phyloP scores from a whole-genome alignment of 1,140 invertebrate species.

The Drosophila parabipectinata region DNA sequence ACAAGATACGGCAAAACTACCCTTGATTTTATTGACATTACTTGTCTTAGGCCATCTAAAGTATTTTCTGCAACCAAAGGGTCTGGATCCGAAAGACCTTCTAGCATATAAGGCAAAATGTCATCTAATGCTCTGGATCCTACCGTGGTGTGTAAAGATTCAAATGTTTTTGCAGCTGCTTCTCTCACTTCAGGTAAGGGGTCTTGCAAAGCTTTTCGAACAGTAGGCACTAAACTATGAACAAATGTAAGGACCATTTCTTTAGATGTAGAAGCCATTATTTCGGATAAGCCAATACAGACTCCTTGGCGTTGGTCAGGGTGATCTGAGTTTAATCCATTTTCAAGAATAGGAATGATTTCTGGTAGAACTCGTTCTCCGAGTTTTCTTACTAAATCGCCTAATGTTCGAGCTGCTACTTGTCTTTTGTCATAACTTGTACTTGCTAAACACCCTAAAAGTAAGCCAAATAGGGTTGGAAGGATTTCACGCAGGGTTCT shows the following conservation, averaged over 20 bases:
- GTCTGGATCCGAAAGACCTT: constrained; percentile 92
- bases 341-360: constrained; percentile 98
- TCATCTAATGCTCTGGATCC: constrained; percentile 98
- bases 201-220: constrained; percentile 96
- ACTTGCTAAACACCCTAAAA: constrained; percentile 96
- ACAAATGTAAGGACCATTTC: constrained; percentile 98
- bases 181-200: constrained; percentile 95
- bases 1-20: constrained; percentile 98
- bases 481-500: constrained; percentile 98
- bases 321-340: constrained; percentile 94
- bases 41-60: constrained; percentile 96
- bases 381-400: constrained; percentile 98
- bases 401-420: constrained; percentile 97
- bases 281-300: constrained; percentile 98
- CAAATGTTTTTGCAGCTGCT: constrained; percentile 98
- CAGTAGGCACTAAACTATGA: constrained; percentile 98
- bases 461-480: constrained; percentile 95
- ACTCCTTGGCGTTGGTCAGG: constrained; percentile 98
- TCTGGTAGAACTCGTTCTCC: constrained; percentile 98
- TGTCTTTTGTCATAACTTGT: constrained; percentile 98
- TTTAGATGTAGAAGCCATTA: constrained; percentile 97
- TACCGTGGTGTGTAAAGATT: constrained; percentile 96
- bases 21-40: constrained; percentile 98
- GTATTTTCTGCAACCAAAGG: constrained; percentile 91
- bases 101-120: constrained; percentile 95